Evolutionary conservation across 2,113 vertebrate species (phyloP), one percentile per base, ranked within the genome.

Genomic region (Antidorcas marsupialis): DNA sequence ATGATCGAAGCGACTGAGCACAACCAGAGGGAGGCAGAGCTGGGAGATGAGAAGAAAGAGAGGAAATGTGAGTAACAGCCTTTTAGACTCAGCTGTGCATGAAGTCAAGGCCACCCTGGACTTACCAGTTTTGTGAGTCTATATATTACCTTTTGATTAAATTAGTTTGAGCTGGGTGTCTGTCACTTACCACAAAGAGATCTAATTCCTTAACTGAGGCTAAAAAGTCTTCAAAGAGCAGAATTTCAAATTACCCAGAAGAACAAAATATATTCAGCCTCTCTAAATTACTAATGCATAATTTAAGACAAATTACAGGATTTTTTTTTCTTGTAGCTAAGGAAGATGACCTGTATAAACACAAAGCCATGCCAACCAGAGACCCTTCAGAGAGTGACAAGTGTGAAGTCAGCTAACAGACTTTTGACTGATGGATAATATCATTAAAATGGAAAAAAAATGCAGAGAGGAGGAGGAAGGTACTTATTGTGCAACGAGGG

Each of bases 291-390:
- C 33, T 79, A 92, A 87, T 74, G 39, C 81, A 36, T 59, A 95
- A 97, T 86, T 93, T 87, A 94, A 89, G 74, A 86, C 30, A 95
- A 97, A 92, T 95, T 96, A 84, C 84, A 90, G 74, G 62, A 52
- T 71, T 60, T 90, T 88, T 62, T 76, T 96, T 82, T 79, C 87
- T 91, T 92, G 27, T 53, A 95, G 67, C 91, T 74, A 92, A 92
- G 9, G 53, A 95, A 93, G 55, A 86, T 74, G 76, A 83, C 47
- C 71, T 53, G 12, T 57, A 71, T 92, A 92, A 96, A 96, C 52
- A 67, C 17, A 30, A 97, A 57, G 45, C 39, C 50, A 83, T 85
- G 28, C n/a, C n/a, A 91, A 88, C 3, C 30, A 53, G 30, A 45
- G 27, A 47, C n/a, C 96, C 36, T 88, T 79, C 79, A 28, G 23